phyloP scores from a whole-genome alignment of 2,888 invertebrate species.

The Macrophya alboannulata region DNA sequence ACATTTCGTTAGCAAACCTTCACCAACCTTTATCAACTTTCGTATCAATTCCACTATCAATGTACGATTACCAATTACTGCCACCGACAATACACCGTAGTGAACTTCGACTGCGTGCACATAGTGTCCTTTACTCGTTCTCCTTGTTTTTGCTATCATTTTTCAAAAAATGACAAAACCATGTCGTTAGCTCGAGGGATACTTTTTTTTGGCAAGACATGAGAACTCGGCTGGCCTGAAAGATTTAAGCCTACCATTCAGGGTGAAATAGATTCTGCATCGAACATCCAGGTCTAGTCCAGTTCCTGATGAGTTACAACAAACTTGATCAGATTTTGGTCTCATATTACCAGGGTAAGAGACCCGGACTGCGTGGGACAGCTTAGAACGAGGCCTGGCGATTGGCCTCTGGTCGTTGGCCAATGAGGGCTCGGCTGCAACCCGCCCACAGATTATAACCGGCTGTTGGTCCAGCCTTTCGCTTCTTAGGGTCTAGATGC shows the following conservation, averaged over 20 bases:
- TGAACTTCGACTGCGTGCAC: no score
- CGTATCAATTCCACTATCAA: background rate
- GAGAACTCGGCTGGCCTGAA: background rate
- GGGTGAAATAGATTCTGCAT: background rate
- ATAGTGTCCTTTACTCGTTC: background rate
- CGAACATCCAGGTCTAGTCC: background rate
- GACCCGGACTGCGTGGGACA: constrained; percentile 50
- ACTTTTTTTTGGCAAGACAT: no score
- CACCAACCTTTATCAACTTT: background rate
- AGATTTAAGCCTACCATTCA: background rate
- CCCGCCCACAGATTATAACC: constrained; percentile 69
- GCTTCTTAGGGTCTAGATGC: constrained; percentile 47
- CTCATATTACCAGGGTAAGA: constrained; percentile 39
- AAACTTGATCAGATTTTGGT: background rate
- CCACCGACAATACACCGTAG: no score
- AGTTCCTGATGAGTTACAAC: background rate
- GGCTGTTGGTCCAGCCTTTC: constrained; percentile 73
- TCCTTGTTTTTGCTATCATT: background rate
- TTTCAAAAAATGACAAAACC: background rate
- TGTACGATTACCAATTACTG: no score
- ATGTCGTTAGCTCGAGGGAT: background rate
- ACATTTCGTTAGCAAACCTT: background rate
- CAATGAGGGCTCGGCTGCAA: constrained; percentile 69
- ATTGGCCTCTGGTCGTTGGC: constrained; percentile 71
- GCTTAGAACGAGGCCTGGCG: constrained; percentile 55